Percentiles rank a stretch among this genome's conserved stretches.
Conservation (phyloP, 2,113 vertebrate genomes). For the Ptilorrhoa leucosticta region DNA sequence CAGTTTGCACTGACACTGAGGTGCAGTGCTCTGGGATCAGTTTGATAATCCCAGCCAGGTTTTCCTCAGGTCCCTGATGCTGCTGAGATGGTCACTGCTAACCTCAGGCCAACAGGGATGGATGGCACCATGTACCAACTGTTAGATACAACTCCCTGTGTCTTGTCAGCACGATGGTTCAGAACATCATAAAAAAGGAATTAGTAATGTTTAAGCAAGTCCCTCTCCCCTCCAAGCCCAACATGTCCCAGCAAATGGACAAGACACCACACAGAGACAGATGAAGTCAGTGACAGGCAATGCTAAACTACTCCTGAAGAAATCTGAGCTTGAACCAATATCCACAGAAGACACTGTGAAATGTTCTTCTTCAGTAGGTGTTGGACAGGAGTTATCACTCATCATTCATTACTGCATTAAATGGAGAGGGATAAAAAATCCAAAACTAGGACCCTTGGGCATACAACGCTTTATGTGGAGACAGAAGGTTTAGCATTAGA, state of each 20-base stretch:
- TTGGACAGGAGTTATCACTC: neutral
- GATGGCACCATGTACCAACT: neutral
- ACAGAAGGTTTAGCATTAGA: neutral
- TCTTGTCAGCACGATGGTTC: neutral
- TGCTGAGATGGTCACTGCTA: neutral
- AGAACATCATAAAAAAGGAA: neutral
- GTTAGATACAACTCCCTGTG: neutral
- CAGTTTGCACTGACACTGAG: neutral
- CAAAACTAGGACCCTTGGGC: neutral
- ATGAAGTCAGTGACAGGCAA: neutral
- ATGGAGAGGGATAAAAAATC: neutral
- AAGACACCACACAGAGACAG: neutral
- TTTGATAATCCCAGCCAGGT: neutral
- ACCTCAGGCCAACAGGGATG: neutral
- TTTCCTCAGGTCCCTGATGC: neutral
- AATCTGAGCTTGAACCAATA: neutral
- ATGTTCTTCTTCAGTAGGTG: neutral
- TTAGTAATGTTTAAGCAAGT: neutral
- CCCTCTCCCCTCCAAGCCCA: neutral
- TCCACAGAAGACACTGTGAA: neutral
- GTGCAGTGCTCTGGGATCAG: neutral
- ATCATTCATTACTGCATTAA: neutral
- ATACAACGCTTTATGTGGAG: neutral
- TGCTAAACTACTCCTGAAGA: neutral
- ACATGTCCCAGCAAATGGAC: neutral